Evolutionary conservation across 2,888 invertebrate genomes (phyloP), one percentile per base, ranked within the genome.

Genomic region (Drosophila rubida): DNA sequence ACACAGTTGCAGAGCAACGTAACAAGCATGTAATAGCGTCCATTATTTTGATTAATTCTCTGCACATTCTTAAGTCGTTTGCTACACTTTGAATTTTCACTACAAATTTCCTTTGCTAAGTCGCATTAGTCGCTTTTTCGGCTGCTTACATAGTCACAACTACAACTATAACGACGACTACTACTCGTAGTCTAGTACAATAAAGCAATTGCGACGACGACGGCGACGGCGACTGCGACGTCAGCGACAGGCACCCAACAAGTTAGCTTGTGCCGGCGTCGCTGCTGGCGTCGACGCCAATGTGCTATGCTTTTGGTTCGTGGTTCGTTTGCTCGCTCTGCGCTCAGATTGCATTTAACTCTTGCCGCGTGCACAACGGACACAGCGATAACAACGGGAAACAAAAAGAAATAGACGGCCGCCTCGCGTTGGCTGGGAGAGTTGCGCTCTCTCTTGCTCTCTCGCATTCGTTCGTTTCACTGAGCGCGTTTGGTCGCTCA

Each of bases 261-360:
- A 69, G 62, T 58, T 44, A 57, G 50, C 42, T 54, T 23, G 32
- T 49, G 58, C 50, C 5, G 51, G 25, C 69, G 73, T 35, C 49
- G 68, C 62, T 41, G 71, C 68, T 51, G 53, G 14, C 74, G 61
- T 51, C 71, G 61, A 57, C 69, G 71, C 48, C 59, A 49, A 62
- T 58, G 70, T 48, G 45, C 39, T 64, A 58, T 64, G 78, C 62
- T 67, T 53, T 51, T 25, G 25, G 39, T 51, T 27, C 23, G 74
- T 57, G 13, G 35, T 37, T 69, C 63, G 37, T 37, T 41, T 46
- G 51, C 30, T 48, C 64, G 53, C 71, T 65, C 45, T 68, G 48
- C 57, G 68, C 80, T 85, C 87, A 80, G 78, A 85, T 84, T 87
- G 85, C 78, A 87, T 85, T 85, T 78, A 85, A 85, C 85, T 85